Conservation (phyloP, 1,140 invertebrate genomes). For the Grapholita molesta region DNA sequence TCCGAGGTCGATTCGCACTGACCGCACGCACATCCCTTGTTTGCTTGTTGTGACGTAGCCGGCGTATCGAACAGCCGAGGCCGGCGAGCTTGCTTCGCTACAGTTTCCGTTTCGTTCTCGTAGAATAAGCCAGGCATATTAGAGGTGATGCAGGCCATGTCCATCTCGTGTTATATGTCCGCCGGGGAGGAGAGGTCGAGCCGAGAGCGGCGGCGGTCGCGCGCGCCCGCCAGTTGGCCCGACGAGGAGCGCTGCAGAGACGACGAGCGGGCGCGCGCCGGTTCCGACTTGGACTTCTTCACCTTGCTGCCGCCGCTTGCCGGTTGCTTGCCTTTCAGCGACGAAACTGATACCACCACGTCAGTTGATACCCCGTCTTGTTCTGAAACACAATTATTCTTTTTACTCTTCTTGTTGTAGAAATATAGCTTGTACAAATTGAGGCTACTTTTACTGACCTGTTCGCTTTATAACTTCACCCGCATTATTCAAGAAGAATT, state of each 20-base stretch:
- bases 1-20: not conserved
- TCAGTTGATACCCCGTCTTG: slow-evolving; percentile 65
- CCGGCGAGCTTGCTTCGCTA: not conserved
- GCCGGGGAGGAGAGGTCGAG: slow-evolving; percentile 61
- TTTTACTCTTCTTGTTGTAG: not conserved
- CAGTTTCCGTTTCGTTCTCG: slow-evolving; percentile 3
- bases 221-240: slow-evolving; percentile 52
- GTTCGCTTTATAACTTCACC: slow-evolving; percentile 70
- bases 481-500: slow-evolving; percentile 70
- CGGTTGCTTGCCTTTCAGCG: slow-evolving; percentile 72
- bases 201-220: slow-evolving; percentile 55
- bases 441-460: slow-evolving; percentile 36
- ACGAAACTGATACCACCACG: slow-evolving; percentile 64
- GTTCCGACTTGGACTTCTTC: slow-evolving; percentile 73
- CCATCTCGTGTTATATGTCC: slow-evolving; percentile 42
- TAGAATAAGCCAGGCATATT: slow-evolving; percentile 9
- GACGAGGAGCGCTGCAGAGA: slow-evolving; percentile 69
- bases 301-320: slow-evolving; percentile 69
- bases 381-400: slow-evolving; percentile 33
- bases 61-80: not conserved
- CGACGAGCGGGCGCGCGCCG: slow-evolving; percentile 54
- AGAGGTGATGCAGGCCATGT: slow-evolving; percentile 2
- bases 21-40: not conserved
- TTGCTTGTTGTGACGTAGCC: not conserved
- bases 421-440: not conserved